Evolutionary conservation across 2,888 invertebrate species (phyloP), one percentile per base, ranked within the genome.

Genomic region (Rhogogaster chlorosoma): DNA sequence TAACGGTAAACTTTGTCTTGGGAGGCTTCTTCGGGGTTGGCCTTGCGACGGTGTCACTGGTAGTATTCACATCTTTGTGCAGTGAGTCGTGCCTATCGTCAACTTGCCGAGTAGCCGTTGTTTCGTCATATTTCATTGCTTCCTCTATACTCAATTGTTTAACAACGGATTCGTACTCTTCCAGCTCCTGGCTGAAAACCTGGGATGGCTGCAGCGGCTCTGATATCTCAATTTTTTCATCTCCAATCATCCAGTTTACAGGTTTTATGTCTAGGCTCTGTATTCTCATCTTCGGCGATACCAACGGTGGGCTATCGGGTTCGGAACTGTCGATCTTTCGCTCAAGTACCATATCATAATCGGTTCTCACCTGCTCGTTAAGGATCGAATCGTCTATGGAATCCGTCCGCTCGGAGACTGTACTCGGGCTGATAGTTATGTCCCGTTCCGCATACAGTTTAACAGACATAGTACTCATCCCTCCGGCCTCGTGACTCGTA

Each of bases 171-270:
- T 93, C 91, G 57, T 93, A 93, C 82, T 91, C 93, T 2, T 93
- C 93, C 15, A 93, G 89, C 85, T 93, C 93, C 78, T 91, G 92
- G 84, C 93, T 89, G 57, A 93, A 93, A 0, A 88, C 92, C 84
- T 93, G 91, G 0, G 90, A 93, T 1, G 93, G 93, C 26, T 93
- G 89, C 1, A 93, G 36, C 0, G 89, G 88, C 80, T 93, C 93
- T 0, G 91, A 89, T 84, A 93, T 92, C 78, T 93, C 93, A 42
- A 93, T 93, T 86, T 93, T 93, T 83, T 93, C 93, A 49, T 93
- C 93, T 0, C 93, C 93, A 36, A 93, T 93, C 92, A 92, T 92
- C 93, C 93, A 93, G 29, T 92, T 88, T 1, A 91, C 90, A 0
- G 92, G 92, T 36, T 92, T 91, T 53, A 93, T 93, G 42, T 93